Evolutionary conservation across 2,113 vertebrate species (phyloP).

Genomic region (Todiramphus saurophagus): DNA sequence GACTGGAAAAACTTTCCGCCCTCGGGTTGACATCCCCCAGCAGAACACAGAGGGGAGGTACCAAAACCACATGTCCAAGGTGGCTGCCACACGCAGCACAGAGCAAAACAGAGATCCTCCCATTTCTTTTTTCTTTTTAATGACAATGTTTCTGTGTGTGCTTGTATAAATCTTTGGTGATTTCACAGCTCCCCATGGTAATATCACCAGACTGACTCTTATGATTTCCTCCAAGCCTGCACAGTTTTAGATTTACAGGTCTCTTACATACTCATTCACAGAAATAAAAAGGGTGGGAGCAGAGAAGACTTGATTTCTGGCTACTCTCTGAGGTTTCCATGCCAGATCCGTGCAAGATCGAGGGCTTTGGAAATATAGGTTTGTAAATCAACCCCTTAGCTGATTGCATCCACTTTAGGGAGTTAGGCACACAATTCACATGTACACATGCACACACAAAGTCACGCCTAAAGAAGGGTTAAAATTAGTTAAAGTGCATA

Average conservation of each 20-base stretch:
- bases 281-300: constrained; percentile 47
- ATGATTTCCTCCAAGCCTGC: constrained; percentile 50
- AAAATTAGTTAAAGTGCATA: not conserved
- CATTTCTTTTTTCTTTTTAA: not conserved
- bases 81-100: constrained; percentile 25
- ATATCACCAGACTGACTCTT: constrained; percentile 51
- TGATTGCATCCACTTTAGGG: not conserved
- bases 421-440: not conserved
- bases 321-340: constrained; percentile 23
- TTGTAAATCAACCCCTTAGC: constrained; percentile 25
- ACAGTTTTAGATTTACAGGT: constrained; percentile 59
- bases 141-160: not conserved
- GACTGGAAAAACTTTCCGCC: not conserved
- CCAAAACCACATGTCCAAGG: not conserved
- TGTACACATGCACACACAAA: not conserved
- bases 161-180: constrained; percentile 53
- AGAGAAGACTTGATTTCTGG: constrained; percentile 32
- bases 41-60: not conserved
- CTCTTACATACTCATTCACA: constrained; percentile 62
- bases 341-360: not conserved
- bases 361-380: not conserved
- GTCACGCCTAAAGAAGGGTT: not conserved
- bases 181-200: constrained; percentile 50
- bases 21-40: accelerated
- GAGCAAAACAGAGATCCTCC: not conserved